Base-by-base conservation (phyloP, 2,888 invertebrate genomes). In the Spatulosminthurus flaviceps region DNA sequence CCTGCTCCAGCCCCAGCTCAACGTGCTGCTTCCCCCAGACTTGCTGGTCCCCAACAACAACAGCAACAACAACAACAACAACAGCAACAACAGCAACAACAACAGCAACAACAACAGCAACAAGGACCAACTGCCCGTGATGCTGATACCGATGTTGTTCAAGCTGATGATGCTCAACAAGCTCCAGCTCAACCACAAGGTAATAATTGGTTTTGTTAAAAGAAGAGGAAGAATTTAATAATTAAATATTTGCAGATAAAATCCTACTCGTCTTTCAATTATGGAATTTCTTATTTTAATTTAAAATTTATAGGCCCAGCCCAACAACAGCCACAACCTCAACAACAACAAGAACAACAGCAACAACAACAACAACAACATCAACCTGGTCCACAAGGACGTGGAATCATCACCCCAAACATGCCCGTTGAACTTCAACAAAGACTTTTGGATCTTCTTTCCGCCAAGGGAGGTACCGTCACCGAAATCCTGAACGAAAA, bases 361-460 rank as follows among this genome's bases (percentile, higher is more conserved):
- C 78, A 43, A 70, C 75, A n/a, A 73, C 81, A 78, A 69, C 60
- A 64, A 71, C 81, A 79, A 1, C 76, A 82, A 86, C 64, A 80
- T 84, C 69, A 82, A 85, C 81, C 81, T 76, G 82, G 41, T 74
- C 86, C 11, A 85, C 83, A 61, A 64, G 77, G 66, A 43, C 81
- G 79, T 72, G 78, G 76, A 42, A 77, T 81, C 61, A 75, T 82
- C 69, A 71, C 80, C 71, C 81, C 82, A 26, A 79, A 84, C 72
- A 85, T 85, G 85, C 85, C 85, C n/a, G 69, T 77, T 77, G 85
- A 84, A 60, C 83, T 85, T 83, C 89, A 90, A 84, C 88, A 89
- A 76, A 88, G 88, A 80, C 89, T 90, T 26, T 88, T 90, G 84
- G 88, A 90, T 43, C 87, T 91, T 66, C 86, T 90, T 43, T 90